Evolutionary conservation across 1,140 invertebrate genomes (phyloP).

Genomic region (Bilobella aurantiaca): DNA sequence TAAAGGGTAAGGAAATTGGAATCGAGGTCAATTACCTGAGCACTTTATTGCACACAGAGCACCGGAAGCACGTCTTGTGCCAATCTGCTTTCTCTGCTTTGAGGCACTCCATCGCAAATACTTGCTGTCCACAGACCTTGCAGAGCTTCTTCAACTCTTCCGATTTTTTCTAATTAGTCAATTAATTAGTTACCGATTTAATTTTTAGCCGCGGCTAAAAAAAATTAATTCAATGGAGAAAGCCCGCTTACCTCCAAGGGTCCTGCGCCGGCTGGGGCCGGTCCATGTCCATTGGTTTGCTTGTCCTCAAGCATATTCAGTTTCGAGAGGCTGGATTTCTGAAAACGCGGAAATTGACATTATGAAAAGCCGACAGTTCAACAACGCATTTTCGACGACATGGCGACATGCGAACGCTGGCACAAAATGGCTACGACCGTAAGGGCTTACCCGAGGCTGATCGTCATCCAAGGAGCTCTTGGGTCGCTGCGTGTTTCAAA

Average conservation of each 20-base stretch:
- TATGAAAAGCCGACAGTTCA: too few relatives aligned
- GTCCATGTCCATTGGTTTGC: background rate
- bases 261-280: background rate
- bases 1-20: background rate
- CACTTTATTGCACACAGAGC: conserved; percentile 75
- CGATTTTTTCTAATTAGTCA: background rate
- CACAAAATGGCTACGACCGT: too few relatives aligned
- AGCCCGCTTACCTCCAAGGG: too few relatives aligned
- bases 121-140: conserved; percentile 69
- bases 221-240: too few relatives aligned
- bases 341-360: background rate
- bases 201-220: background rate
- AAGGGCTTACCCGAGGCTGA: too few relatives aligned
- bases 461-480: background rate
- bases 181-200: background rate
- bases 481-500: background rate
- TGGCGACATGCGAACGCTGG: too few relatives aligned
- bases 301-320: conserved; percentile 4
- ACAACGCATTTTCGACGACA: too few relatives aligned
- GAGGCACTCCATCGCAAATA: conserved; percentile 88
- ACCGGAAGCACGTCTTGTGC: conserved; percentile 87
- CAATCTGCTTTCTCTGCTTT: conserved; percentile 74
- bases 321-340: conserved; percentile 3
- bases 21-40: conserved; percentile 53
- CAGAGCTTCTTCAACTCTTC: conserved; percentile 42